Conservation (phyloP, 2,888 invertebrate species). For the Hylaea fasciaria region DNA sequence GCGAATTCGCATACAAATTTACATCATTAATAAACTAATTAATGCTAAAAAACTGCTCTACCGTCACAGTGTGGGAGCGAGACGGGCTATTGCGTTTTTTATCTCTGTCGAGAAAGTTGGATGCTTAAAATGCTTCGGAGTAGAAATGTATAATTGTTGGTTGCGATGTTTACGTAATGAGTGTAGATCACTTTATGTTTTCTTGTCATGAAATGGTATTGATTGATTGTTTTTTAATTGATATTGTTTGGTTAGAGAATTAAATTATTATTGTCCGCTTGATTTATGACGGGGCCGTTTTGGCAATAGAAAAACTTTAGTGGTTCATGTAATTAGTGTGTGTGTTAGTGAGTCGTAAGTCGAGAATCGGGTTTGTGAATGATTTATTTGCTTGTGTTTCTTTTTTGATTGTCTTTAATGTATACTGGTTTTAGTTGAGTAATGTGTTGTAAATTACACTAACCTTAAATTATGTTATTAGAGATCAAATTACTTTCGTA, state of each 20-base stretch:
- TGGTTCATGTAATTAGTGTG: conserved; percentile 13
- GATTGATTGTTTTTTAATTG: conserved; percentile 53
- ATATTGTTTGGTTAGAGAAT: conserved; percentile 46
- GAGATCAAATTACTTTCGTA: too few species aligned
- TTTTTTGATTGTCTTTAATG: not conserved
- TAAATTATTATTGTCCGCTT: conserved; percentile 38
- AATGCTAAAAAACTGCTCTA: conserved; percentile 63
- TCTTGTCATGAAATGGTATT: conserved; percentile 52
- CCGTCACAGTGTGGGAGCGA: conserved; percentile 70
- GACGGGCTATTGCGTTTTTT: conserved; percentile 31
- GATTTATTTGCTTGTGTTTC: conserved; percentile 18
- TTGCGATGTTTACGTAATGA: conserved; percentile 54
- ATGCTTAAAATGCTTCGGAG: conserved; percentile 43
- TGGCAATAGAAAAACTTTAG: conserved; percentile 15
- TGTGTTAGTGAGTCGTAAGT: conserved; percentile 8
- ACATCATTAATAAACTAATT: conserved; percentile 82
- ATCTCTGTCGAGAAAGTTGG: conserved; percentile 56
- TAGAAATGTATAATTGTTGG: conserved; percentile 59
- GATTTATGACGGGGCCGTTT: conserved; percentile 34
- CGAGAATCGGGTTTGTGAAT: not conserved
- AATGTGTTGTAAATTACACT: too few species aligned
- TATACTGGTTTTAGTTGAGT: not conserved
- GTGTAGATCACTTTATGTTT: conserved; percentile 48
- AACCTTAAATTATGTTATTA: too few species aligned
- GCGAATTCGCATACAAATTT: conserved; percentile 79